These are phyloP conservation scores for Andricus curvator DNA, from an alignment of 2,888 invertebrate species.

Conservation along the genomic window DNA sequence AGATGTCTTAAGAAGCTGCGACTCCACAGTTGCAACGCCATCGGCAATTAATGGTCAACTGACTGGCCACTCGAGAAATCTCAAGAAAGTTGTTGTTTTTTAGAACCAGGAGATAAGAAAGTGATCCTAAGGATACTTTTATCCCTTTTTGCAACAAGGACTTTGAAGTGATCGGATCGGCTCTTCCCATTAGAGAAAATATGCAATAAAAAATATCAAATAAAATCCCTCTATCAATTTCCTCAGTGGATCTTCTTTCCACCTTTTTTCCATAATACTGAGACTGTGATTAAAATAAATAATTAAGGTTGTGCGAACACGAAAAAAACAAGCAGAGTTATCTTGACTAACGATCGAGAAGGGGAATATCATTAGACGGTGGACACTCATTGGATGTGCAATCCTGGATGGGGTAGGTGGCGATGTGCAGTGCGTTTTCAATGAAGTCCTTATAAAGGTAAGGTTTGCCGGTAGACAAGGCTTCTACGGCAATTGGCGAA, in stretches of 20 bases:
- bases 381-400: constrained; percentile 50
- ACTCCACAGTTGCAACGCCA: constrained; percentile 34
- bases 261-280: constrained; percentile 6
- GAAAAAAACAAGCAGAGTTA: constrained; percentile 20
- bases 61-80: constrained; percentile 34
- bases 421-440: constrained; percentile 61
- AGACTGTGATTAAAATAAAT: constrained; percentile 32
- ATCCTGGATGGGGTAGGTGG: constrained; percentile 44
- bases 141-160: constrained; percentile 27
- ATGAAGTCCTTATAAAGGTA: constrained; percentile 70
- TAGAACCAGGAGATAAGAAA: constrained; percentile 23
- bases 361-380: constrained; percentile 43
- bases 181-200: constrained; percentile 12
- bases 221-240: constrained; percentile 10
- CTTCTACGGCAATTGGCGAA: constrained; percentile 45
- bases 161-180: constrained; percentile 19
- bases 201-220: constrained; percentile 30
- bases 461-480: constrained; percentile 52
- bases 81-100: constrained; percentile 8
- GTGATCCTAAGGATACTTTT: constrained; percentile 23
- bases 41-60: constrained; percentile 34
- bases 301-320: constrained; percentile 1
- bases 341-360: constrained; percentile 48
- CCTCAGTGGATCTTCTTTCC: background rate
- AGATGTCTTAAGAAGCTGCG: constrained; percentile 28